phyloP scores from a whole-genome alignment of 2,113 vertebrate genomes.

The Alouatta palliata region DNA sequence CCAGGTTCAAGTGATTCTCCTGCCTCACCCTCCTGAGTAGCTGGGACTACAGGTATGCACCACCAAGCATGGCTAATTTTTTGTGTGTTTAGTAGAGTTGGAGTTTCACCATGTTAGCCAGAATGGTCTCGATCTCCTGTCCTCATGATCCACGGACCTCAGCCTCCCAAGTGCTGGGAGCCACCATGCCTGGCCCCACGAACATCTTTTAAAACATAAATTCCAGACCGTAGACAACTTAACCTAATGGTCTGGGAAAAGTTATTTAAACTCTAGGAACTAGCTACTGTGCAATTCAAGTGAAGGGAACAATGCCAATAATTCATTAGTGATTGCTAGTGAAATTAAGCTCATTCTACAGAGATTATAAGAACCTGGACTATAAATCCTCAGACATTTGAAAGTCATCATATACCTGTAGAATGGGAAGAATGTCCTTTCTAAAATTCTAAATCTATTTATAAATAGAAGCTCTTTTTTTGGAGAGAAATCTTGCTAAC shows the following conservation, averaged over 20 bases:
- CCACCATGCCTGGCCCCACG: too few relatives aligned
- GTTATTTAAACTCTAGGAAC: neutral
- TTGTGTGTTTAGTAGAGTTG: too few relatives aligned
- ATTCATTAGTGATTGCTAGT: neutral
- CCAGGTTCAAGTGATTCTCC: too few relatives aligned
- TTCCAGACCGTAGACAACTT: neutral
- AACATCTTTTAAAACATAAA: neutral
- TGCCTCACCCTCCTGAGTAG: too few relatives aligned
- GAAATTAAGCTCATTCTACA: neutral
- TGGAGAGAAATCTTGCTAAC: neutral
- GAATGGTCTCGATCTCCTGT: too few relatives aligned
- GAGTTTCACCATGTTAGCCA: too few relatives aligned
- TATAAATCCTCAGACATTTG: neutral
- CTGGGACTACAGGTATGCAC: too few relatives aligned
- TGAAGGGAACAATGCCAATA: neutral
- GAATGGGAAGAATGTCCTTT: neutral
- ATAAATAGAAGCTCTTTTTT: constrained; percentile 18
- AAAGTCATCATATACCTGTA: neutral
- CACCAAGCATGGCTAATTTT: too few relatives aligned
- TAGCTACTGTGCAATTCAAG: neutral
- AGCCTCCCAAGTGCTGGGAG: too few relatives aligned
- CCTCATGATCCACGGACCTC: too few relatives aligned
- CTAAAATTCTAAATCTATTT: constrained; percentile 27
- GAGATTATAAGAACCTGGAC: neutral
- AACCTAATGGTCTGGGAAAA: neutral